phyloP scores from a whole-genome alignment of 2,113 vertebrate species.

The Scytalopus superciliaris region DNA sequence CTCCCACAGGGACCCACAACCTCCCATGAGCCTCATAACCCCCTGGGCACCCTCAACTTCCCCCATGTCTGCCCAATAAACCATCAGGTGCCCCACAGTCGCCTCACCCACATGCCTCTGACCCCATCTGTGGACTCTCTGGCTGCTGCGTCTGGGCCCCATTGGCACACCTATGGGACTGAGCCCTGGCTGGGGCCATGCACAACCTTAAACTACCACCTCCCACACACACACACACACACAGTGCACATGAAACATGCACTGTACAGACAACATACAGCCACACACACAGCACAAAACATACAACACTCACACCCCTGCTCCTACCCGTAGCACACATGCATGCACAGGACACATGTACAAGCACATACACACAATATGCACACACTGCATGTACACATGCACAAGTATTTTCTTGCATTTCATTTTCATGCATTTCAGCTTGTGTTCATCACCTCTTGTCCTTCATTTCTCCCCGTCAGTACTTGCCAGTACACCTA shows the following conservation, averaged over 20 bases:
- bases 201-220: neutral
- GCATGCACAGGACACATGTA: neutral
- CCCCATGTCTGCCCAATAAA: neutral
- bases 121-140: neutral
- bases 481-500: neutral
- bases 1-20: neutral
- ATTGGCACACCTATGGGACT: neutral
- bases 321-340: neutral
- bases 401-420: neutral
- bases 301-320: no score
- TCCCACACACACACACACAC: neutral
- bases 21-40: neutral
- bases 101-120: neutral
- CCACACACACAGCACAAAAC: neutral
- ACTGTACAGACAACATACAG: neutral
- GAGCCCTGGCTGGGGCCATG: accelerated
- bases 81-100: neutral
- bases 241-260: accelerated
- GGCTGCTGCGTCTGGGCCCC: neutral
- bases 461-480: neutral
- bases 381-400: neutral
- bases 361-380: neutral
- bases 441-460: neutral
- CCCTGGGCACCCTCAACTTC: accelerated
- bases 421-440: neutral